Percentiles rank a stretch among this genome's conserved stretches.
Conservation (phyloP, 1,140 invertebrate genomes). For the Anoplolepis gracilipes region DNA sequence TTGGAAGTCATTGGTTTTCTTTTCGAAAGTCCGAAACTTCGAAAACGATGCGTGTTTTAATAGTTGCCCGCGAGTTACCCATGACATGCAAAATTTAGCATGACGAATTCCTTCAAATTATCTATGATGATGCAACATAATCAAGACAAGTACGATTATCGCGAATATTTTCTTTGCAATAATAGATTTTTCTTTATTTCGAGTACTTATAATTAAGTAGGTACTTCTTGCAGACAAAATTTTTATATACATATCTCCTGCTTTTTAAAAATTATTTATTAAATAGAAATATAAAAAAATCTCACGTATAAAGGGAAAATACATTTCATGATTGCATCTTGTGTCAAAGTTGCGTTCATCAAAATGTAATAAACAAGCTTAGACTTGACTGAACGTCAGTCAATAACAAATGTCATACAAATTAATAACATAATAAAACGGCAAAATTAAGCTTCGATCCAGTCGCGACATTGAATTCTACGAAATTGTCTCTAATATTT, state of each 20-base stretch:
- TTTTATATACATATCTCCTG: not conserved
- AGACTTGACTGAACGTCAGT: too few relatives aligned
- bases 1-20: slow-evolving; percentile 46
- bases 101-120: slow-evolving; percentile 12
- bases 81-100: slow-evolving; percentile 5
- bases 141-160: not conserved
- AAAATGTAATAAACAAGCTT: not conserved
- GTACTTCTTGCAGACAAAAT: not conserved
- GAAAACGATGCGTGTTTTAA: not conserved
- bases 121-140: not conserved
- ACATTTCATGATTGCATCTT: not conserved
- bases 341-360: not conserved
- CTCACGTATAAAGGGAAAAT: not conserved
- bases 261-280: not conserved
- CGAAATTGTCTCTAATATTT: slow-evolving; percentile 56
- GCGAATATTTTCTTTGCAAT: not conserved
- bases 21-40: not conserved
- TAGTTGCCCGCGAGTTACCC: not conserved
- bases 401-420: not conserved
- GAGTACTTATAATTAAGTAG: not conserved
- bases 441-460: slow-evolving; percentile 20
- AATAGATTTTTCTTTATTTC: not conserved
- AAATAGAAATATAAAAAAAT: not conserved
- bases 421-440: slow-evolving; percentile 36
- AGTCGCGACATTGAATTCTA: slow-evolving; percentile 19